A percentile compares a stretch with the other conserved stretches of the same genome.
These are phyloP conservation scores for Campoplex nolae DNA, from an alignment of 2,888 invertebrate species.

Conservation along the genomic window DNA sequence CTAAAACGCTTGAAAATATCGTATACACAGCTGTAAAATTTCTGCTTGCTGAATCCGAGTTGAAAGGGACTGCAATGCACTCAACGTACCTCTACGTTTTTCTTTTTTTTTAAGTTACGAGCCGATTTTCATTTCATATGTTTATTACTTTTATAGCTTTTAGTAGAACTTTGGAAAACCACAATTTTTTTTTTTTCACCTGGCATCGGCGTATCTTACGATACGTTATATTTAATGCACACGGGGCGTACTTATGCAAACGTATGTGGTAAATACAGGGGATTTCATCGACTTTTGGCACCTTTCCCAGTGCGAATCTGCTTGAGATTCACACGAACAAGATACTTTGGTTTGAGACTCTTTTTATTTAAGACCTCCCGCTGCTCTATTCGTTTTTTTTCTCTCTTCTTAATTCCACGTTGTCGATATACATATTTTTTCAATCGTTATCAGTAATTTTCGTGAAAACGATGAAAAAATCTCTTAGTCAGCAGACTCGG, in stretches of 20 bases:
- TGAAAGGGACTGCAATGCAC: neutral
- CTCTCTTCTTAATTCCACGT: slow-evolving; percentile 4
- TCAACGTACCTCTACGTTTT: too few species aligned
- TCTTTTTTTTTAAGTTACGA: neutral
- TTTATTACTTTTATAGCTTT: slow-evolving; percentile 45
- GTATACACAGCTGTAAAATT: neutral
- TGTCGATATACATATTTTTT: neutral
- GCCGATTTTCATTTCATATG: neutral
- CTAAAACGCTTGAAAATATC: neutral
- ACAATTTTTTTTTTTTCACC: slow-evolving; percentile 15
- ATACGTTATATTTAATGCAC: slow-evolving; percentile 23
- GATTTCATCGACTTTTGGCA: slow-evolving; percentile 62
- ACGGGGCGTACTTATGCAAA: slow-evolving; percentile 9
- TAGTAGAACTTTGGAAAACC: slow-evolving; percentile 42
- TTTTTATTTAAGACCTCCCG: slow-evolving; percentile 3
- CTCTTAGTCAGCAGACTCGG: neutral
- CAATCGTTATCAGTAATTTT: slow-evolving; percentile 3
- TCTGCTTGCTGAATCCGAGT: neutral
- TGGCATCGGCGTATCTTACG: slow-evolving; percentile 18
- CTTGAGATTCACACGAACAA: slow-evolving; percentile 50
- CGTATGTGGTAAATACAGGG: slow-evolving; percentile 31
- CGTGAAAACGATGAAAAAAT: slow-evolving; percentile 6
- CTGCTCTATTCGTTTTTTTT: neutral
- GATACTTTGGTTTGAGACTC: slow-evolving; percentile 51
- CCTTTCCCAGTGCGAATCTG: slow-evolving; percentile 63